Evolutionary conservation across 1,140 invertebrate species (phyloP).

Genomic region (Neodiprion virginianus): DNA sequence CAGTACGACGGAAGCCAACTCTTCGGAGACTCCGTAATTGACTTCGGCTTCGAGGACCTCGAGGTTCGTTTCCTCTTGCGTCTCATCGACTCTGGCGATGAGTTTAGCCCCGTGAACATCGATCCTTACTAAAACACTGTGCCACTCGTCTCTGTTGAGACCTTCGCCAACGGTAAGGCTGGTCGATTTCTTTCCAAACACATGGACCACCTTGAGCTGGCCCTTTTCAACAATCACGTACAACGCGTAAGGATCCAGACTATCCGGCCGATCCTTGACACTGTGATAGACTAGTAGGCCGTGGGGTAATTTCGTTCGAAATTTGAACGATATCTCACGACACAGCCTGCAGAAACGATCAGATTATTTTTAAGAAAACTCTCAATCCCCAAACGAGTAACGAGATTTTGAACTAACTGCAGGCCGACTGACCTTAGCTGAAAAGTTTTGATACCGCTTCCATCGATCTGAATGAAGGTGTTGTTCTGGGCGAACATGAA

Average conservation of each 20-base stretch:
- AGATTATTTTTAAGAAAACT: conserved; percentile 3
- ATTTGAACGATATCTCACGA: conserved; percentile 86
- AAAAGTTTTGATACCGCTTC: conserved; percentile 83
- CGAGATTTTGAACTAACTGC: not conserved
- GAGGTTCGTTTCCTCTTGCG: conserved; percentile 78
- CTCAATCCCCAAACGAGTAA: not conserved
- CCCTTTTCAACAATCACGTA: conserved; percentile 91
- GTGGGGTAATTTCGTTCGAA: conserved; percentile 84
- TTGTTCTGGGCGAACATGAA: conserved; percentile 89
- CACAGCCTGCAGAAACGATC: conserved; percentile 70
- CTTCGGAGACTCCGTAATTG: conserved; percentile 83
- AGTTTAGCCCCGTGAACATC: conserved; percentile 83
- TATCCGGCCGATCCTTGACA: conserved; percentile 79
- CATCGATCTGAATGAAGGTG: conserved; percentile 86
- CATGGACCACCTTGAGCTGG: conserved; percentile 88
- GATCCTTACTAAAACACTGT: conserved; percentile 82
- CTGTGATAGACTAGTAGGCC: conserved; percentile 88
- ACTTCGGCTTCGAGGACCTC: conserved; percentile 80
- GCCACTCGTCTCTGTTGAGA: conserved; percentile 88
- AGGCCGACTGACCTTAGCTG: conserved; percentile 74
- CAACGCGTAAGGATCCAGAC: conserved; percentile 81
- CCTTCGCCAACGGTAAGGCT: conserved; percentile 87
- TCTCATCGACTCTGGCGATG: conserved; percentile 83
- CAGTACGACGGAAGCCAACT: conserved; percentile 84
- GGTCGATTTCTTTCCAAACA: conserved; percentile 84